These are phyloP conservation scores for Pilophorus perplexus DNA, from an alignment of 2,888 invertebrate genomes.

Conservation along the genomic window DNA sequence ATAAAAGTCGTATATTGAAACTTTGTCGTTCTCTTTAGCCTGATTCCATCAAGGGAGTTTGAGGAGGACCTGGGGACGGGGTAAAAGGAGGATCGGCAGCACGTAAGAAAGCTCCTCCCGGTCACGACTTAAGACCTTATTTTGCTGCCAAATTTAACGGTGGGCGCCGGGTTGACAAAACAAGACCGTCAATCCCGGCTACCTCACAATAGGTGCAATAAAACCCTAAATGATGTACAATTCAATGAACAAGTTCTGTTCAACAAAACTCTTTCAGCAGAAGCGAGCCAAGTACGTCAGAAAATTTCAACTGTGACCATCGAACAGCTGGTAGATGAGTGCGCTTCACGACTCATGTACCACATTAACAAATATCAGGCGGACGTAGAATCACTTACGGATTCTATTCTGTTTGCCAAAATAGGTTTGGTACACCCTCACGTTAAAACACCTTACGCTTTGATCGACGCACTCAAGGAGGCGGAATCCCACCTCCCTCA, in stretches of 20 bases:
- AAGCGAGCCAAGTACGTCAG: background rate
- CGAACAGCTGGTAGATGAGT: background rate
- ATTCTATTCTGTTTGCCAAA: constrained; percentile 2
- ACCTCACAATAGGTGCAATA: background rate
- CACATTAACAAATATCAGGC: background rate
- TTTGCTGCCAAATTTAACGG: too few species aligned
- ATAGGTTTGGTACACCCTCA: background rate
- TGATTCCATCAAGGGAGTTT: too few species aligned
- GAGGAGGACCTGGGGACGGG: too few species aligned
- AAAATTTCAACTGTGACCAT: background rate
- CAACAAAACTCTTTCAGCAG: background rate
- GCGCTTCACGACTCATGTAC: background rate
- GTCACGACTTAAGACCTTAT: too few species aligned
- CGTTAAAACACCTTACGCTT: background rate
- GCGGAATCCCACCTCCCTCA: background rate
- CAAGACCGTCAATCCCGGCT: too few species aligned
- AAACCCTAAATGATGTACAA: background rate
- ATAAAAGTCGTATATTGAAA: too few species aligned
- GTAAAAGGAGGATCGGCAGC: too few species aligned
- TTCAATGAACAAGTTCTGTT: background rate
- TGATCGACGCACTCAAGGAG: background rate
- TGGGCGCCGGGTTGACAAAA: too few species aligned
- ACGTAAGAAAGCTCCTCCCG: too few species aligned
- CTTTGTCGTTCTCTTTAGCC: too few species aligned
- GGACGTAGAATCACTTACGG: background rate